Percentiles rank a stretch among this genome's conserved stretches.
Evolutionary conservation across 2,797 vertebrate species (phyloP).

Genomic region (Myiotriccus ornatus): DNA sequence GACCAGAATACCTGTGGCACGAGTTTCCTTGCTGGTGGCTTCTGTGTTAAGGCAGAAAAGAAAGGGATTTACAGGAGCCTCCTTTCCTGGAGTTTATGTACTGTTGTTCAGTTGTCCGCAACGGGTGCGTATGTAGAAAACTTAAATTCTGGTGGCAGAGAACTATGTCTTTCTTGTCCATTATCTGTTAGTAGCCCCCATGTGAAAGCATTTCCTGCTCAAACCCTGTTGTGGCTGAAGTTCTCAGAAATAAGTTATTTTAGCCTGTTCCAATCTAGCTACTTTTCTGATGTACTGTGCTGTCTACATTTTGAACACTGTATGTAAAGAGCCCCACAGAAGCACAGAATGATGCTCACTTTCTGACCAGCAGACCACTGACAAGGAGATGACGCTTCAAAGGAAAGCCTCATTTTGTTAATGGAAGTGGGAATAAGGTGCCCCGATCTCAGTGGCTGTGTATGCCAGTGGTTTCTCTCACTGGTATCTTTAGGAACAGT

Average conservation of each 20-base stretch:
- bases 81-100: neutral
- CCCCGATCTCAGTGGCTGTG: neutral
- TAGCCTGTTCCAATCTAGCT: neutral
- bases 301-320: neutral
- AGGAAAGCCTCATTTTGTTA: neutral
- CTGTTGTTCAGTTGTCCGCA: neutral
- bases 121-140: neutral
- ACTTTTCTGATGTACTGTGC: neutral
- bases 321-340: neutral
- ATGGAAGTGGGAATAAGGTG: neutral
- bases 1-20: neutral
- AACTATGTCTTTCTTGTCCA: neutral
- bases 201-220: neutral
- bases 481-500: neutral
- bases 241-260: neutral
- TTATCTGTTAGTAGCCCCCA: neutral
- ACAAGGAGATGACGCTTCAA: neutral
- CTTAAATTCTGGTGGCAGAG: neutral
- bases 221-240: neutral
- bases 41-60: neutral
- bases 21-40: neutral
- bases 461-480: neutral
- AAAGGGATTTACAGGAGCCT: neutral
- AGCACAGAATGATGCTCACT: neutral
- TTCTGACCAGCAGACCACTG: neutral